A percentile compares a stretch with the other conserved stretches of the same genome.
Conservation (phyloP, 1,140 invertebrate species). For the Asbolus verrucosus region DNA sequence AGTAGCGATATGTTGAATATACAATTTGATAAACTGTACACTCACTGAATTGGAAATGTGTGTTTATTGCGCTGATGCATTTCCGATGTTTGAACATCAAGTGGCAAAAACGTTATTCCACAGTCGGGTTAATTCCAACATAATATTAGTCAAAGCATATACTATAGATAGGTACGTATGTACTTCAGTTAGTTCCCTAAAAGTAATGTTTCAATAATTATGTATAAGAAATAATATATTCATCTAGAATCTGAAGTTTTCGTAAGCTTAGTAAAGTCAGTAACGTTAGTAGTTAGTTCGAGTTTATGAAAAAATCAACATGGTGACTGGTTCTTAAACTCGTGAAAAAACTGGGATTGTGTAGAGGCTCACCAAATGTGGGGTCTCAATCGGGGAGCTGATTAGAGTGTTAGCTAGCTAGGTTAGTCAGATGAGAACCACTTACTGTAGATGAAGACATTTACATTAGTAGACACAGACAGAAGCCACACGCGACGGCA, state of each 20-base stretch:
- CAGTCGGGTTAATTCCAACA: background rate
- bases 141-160: background rate
- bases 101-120: conserved; percentile 18
- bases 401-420: conserved; percentile 37
- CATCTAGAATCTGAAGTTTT: conserved; percentile 6
- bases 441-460: conserved; percentile 63
- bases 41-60: conserved; percentile 39
- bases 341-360: conserved; percentile 18
- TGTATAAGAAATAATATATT: conserved; percentile 33
- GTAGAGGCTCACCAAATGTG: background rate
- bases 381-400: background rate
- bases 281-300: conserved; percentile 7
- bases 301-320: background rate
- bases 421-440: conserved; percentile 61
- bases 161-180: background rate
- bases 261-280: conserved; percentile 7
- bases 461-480: conserved; percentile 64
- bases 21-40: conserved; percentile 23
- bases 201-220: conserved; percentile 29
- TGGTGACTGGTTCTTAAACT: background rate
- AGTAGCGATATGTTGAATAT: conserved; percentile 1
- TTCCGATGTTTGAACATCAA: conserved; percentile 27
- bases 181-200: conserved; percentile 18
- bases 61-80: conserved; percentile 36
- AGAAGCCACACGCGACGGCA: conserved; percentile 61